These are phyloP conservation scores for Enteromius argenteus DNA, from an alignment of 2,797 vertebrate species.

Conservation along the genomic window DNA sequence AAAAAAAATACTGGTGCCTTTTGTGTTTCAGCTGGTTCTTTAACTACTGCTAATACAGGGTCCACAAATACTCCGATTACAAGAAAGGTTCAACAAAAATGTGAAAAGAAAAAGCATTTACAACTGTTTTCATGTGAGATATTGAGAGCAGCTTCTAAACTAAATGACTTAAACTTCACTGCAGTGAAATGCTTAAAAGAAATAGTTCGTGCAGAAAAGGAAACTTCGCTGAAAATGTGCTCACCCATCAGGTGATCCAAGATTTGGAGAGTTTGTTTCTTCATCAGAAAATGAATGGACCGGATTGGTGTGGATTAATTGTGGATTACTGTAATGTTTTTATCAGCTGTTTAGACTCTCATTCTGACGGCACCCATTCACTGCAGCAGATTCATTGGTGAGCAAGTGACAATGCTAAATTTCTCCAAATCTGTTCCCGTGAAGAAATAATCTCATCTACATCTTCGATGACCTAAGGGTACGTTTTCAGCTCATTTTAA, in stretches of 20 bases:
- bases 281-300: neutral
- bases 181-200: slow-evolving; percentile 8
- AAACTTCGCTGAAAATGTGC: neutral
- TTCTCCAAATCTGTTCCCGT: neutral
- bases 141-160: slow-evolving; percentile 20
- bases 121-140: neutral
- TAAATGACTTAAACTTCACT: neutral
- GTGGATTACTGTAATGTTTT: neutral
- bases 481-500: neutral
- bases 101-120: slow-evolving; percentile 38
- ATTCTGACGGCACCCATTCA: neutral
- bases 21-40: neutral
- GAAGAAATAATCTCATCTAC: neutral
- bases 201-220: neutral
- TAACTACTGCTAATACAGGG: neutral
- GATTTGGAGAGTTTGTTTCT: neutral
- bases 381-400: neutral
- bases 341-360: neutral
- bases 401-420: neutral
- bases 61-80: slow-evolving; percentile 39
- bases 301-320: too few species aligned
- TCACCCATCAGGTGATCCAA: neutral
- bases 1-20: slow-evolving; percentile 1
- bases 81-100: slow-evolving; percentile 47
- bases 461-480: neutral